phyloP scores from a whole-genome alignment of 2,113 vertebrate species.

The Athene cunicularia region DNA sequence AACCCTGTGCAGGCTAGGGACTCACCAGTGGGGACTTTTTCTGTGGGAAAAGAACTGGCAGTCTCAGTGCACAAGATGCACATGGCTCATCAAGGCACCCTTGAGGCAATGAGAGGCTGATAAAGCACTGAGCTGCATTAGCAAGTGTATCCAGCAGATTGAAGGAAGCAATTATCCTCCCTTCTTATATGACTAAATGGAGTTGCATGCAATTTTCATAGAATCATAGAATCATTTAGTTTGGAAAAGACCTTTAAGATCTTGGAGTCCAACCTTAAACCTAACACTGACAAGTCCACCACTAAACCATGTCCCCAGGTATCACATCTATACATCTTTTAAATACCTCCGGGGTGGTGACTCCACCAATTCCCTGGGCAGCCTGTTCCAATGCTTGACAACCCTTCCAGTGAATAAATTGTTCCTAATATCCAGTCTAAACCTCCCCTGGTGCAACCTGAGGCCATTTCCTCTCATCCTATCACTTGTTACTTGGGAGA shows the following conservation, averaged over 20 bases:
- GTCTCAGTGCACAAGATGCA: neutral
- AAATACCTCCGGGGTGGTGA: neutral
- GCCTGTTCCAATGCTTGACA: too few species aligned
- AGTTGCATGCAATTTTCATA: neutral
- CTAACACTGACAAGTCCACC: neutral
- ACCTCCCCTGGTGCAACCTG: neutral
- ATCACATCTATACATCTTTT: too few species aligned
- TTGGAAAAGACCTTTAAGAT: neutral
- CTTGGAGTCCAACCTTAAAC: rapidly evolving
- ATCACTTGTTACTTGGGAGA: neutral
- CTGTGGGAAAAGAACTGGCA: neutral
- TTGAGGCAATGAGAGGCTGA: neutral
- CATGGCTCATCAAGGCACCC: neutral
- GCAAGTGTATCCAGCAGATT: neutral
- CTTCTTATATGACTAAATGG: neutral
- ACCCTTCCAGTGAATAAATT: neutral
- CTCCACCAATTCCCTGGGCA: neutral
- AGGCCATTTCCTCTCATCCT: neutral
- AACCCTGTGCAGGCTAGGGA: neutral
- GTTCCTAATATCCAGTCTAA: neutral
- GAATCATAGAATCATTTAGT: neutral
- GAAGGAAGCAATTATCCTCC: neutral
- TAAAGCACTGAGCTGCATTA: neutral
- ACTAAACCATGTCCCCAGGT: neutral
- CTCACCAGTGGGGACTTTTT: neutral